A percentile compares a stretch with the other conserved stretches of the same genome.
Evolutionary conservation across 2,113 vertebrate species (phyloP).

Genomic region (Osmerus mordax): DNA sequence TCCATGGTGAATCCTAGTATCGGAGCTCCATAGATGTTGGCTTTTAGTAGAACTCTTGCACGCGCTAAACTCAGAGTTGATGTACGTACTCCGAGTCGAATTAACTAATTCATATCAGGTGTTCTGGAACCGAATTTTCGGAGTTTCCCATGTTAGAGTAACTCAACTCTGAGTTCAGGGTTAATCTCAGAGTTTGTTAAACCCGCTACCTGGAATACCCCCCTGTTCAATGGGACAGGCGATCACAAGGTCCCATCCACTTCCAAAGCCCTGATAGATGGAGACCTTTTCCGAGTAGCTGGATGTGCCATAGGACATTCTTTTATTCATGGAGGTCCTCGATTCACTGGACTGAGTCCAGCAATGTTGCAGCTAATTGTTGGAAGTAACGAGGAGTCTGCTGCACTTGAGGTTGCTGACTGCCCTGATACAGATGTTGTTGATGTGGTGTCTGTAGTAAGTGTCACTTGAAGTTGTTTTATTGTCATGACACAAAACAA

Average conservation of each 20-base stretch:
- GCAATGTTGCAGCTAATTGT: constrained; percentile 1
- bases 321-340: constrained; percentile 14
- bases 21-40: no score
- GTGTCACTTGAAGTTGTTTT: not conserved
- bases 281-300: constrained; percentile 13
- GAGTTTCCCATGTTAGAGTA: no score
- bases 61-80: no score
- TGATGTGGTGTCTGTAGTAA: constrained; percentile 10
- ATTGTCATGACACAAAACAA: no score
- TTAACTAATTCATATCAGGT: no score
- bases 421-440: constrained; percentile 19
- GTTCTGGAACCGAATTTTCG: no score
- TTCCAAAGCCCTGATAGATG: not conserved
- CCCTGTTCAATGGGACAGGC: not conserved
- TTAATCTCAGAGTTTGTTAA: no score
- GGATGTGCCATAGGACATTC: constrained; percentile 20
- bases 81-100: no score
- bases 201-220: no score
- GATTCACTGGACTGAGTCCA: constrained; percentile 7
- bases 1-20: no score
- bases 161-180: no score
- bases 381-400: not conserved
- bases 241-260: not conserved
- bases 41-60: no score
- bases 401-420: constrained; percentile 3